Evolutionary conservation across 1,140 invertebrate genomes (phyloP).

Genomic region (Limonius californicus): DNA sequence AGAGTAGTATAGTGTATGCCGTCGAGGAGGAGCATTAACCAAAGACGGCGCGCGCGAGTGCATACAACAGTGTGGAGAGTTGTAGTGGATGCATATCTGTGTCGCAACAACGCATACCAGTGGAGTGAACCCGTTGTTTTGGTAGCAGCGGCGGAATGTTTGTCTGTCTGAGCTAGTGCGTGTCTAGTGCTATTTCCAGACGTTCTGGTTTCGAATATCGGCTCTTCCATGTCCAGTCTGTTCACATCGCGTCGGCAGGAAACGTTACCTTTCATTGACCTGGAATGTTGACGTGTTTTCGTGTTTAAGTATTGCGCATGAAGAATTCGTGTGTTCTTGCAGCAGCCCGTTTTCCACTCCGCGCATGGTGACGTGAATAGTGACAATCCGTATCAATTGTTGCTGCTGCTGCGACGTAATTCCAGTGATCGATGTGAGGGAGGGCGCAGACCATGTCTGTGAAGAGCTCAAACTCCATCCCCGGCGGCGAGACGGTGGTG

Average conservation of each 20-base stretch:
- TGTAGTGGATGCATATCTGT: not conserved
- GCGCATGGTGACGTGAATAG: constrained; percentile 13
- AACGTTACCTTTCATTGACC: constrained; percentile 43
- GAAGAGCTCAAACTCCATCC: constrained; percentile 1
- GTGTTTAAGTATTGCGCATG: constrained; percentile 48
- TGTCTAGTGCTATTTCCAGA: constrained; percentile 20
- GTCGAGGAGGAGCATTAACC: not conserved
- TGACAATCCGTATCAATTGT: constrained; percentile 11
- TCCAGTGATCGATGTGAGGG: constrained; percentile 5
- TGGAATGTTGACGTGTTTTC: constrained; percentile 40
- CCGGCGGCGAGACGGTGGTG: constrained; percentile 45
- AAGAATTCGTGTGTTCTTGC: constrained; percentile 37
- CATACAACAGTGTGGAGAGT: not conserved
- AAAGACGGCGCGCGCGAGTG: not conserved
- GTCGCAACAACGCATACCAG: constrained; percentile 3
- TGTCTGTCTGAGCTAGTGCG: constrained; percentile 18
- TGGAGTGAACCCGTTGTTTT: not conserved
- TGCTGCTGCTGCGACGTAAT: constrained; percentile 9
- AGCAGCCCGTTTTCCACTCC: not conserved
- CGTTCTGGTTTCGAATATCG: constrained; percentile 13
- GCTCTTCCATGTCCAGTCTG: constrained; percentile 11
- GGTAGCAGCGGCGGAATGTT: not conserved
- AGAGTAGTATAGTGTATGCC: constrained; percentile 10
- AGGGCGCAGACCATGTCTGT: constrained; percentile 7
- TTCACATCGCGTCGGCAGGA: constrained; percentile 28